Evolutionary conservation across 2,888 invertebrate genomes (phyloP), one percentile per base, ranked within the genome.

Genomic region (Scotopteryx bipunctaria): DNA sequence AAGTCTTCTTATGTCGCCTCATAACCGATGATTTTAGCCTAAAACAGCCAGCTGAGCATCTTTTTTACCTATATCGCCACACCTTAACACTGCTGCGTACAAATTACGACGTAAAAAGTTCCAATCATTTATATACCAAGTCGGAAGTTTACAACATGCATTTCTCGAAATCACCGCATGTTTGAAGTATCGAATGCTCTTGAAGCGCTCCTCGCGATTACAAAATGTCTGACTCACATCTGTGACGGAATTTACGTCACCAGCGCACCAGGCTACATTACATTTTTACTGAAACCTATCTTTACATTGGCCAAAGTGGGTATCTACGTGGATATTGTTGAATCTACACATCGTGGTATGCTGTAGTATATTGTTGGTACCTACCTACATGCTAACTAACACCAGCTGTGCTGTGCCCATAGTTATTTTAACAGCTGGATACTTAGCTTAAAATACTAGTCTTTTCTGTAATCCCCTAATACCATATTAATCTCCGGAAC

Each of bases 241-340:
- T 38, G 54, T 73, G 70, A 70, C 70, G 68, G 66, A 48, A 65
- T 73, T 66, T 69, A 69, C 79, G 81, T 78, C 78, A 79, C 48
- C 19, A 25, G 19, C 14, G 15, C 5, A 11, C 15, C 8, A 17
- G 13, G 5, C 23, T 15, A 11, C 27, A 16, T 11, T 15, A 13
- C 32, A 37, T 29, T 42, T 14, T 33, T 29, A 36, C 17, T 33
- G 16, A 45, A 27, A 29, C 29, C 19, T 29, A 27, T n/a, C n/a
- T n/a, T n/a, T n/a, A n/a, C n/a, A n/a, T n/a, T n/a, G n/a, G n/a
- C n/a, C n/a, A n/a, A n/a, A n/a, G n/a, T n/a, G n/a, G n/a, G n/a
- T n/a, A n/a, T n/a, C n/a, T n/a, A n/a, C n/a, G n/a, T n/a, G n/a
- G n/a, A n/a, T n/a, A n/a, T n/a, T n/a, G n/a, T n/a, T n/a, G n/a